A percentile compares a stretch with the other conserved stretches of the same genome.
Conservation (phyloP, 2,888 invertebrate genomes). For the Drosophila sordidapex region DNA sequence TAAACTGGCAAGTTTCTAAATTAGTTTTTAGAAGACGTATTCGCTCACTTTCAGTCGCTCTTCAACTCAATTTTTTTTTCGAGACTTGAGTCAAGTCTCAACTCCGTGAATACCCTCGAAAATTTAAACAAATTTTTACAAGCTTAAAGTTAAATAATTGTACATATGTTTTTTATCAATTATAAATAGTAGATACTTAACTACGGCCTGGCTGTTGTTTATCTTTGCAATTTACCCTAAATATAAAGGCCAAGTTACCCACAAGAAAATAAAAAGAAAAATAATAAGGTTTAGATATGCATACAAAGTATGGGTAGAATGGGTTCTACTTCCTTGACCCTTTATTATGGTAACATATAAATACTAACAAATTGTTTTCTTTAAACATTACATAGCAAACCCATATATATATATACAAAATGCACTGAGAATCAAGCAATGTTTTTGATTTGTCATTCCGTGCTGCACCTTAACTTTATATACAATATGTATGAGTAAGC, state of each 20-base stretch:
- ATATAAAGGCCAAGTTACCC: constrained; percentile 40
- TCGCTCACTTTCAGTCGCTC: not conserved
- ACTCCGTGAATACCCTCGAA: constrained; percentile 26
- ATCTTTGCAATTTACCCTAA: constrained; percentile 37
- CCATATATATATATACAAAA: constrained; percentile 14
- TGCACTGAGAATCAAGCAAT: constrained; percentile 44
- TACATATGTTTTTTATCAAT: constrained; percentile 67
- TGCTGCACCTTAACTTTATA: constrained; percentile 54
- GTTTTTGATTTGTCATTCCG: constrained; percentile 49
- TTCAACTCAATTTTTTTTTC: not conserved
- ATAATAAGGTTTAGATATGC: constrained; percentile 39
- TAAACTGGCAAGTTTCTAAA: constrained; percentile 9
- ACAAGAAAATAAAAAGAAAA: constrained; percentile 4
- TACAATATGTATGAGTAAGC: constrained; percentile 45
- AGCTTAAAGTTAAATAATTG: constrained; percentile 62
- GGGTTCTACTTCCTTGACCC: constrained; percentile 23
- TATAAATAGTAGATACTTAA: constrained; percentile 52
- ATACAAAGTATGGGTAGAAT: constrained; percentile 66
- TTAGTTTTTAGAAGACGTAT: not conserved
- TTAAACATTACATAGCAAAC: constrained; percentile 15
- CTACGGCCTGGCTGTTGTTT: constrained; percentile 72
- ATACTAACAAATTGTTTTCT: constrained; percentile 43
- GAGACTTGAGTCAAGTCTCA: not conserved
- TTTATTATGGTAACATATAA: constrained; percentile 25
- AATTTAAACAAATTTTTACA: constrained; percentile 49